Conservation (phyloP, 1,140 invertebrate genomes). For the Drosophila obscura region DNA sequence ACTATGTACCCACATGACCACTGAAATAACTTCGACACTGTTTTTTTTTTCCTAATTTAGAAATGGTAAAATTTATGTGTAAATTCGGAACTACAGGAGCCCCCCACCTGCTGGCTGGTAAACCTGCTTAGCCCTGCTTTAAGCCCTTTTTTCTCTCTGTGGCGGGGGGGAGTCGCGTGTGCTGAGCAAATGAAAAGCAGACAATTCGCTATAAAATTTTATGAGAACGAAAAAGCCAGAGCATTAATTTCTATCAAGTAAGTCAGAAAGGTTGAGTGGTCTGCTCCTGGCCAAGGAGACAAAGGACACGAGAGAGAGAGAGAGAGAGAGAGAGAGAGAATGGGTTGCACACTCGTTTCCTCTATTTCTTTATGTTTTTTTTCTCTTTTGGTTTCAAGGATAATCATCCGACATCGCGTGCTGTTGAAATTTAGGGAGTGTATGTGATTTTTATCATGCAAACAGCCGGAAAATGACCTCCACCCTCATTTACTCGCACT, state of each 20-base stretch:
- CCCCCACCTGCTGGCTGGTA: conserved; percentile 3
- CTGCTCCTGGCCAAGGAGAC: conserved; percentile 48
- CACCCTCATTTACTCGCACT: conserved; percentile 10
- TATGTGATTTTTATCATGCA: conserved; percentile 84
- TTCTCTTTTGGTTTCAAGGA: conserved; percentile 75
- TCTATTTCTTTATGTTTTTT: conserved; percentile 2
- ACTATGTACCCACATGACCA: too few species aligned
- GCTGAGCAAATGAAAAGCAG: conserved; percentile 64
- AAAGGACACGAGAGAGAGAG: conserved; percentile 38
- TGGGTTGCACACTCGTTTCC: conserved; percentile 17
- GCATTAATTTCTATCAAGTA: conserved; percentile 60
- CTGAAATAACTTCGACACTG: too few species aligned
- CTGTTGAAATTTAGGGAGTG: conserved; percentile 82
- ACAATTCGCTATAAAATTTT: conserved; percentile 70
- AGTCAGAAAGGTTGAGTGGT: conserved; percentile 74
- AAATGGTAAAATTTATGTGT: not conserved
- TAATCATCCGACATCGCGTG: conserved; percentile 83
- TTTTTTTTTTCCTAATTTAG: too few species aligned
- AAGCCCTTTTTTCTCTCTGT: conserved; percentile 15
- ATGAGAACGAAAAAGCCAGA: conserved; percentile 60
- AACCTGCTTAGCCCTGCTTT: conserved; percentile 17
- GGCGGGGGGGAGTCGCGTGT: conserved; percentile 47
- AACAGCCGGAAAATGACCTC: conserved; percentile 73
- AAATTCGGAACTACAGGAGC: not conserved
- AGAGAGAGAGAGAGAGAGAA: not conserved